phyloP scores from a whole-genome alignment of 2,888 invertebrate species.

The Cepaea hortensis region DNA sequence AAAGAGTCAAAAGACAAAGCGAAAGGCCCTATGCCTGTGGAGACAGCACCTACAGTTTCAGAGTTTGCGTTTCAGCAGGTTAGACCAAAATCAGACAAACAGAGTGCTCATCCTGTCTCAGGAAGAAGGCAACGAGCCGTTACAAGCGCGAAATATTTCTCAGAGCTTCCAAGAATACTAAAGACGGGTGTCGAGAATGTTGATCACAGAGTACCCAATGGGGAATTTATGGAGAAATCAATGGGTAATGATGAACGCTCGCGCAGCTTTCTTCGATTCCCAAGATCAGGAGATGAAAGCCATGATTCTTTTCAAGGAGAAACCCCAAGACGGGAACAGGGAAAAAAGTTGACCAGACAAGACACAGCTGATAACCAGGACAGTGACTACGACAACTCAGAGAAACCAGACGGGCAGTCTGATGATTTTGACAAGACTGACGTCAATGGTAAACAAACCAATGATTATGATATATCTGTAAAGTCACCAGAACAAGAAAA shows the following conservation, averaged over 20 bases:
- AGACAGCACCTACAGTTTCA: constrained; percentile 12
- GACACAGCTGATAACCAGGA: background rate
- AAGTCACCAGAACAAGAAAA: background rate
- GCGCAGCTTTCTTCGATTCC: background rate
- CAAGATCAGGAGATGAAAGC: background rate
- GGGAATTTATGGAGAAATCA: background rate
- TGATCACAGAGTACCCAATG: background rate
- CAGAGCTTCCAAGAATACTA: background rate
- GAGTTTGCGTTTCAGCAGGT: background rate
- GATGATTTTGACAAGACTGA: background rate
- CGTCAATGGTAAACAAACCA: no score
- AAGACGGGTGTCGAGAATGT: background rate
- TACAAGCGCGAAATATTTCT: constrained; percentile 24
- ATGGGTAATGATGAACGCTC: background rate
- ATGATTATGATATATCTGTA: background rate
- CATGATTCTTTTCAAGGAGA: background rate
- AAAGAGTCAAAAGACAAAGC: background rate
- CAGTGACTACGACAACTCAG: no score
- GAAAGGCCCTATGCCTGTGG: constrained; percentile 43
- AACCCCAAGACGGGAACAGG: background rate
- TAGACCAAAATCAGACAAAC: background rate
- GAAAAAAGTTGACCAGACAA: background rate
- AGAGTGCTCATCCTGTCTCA: background rate
- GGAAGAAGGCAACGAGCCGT: background rate
- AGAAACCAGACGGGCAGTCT: background rate